phyloP scores from a whole-genome alignment of 53 echinoderm and acorn worm species.

The Holothuria leucospilota region DNA sequence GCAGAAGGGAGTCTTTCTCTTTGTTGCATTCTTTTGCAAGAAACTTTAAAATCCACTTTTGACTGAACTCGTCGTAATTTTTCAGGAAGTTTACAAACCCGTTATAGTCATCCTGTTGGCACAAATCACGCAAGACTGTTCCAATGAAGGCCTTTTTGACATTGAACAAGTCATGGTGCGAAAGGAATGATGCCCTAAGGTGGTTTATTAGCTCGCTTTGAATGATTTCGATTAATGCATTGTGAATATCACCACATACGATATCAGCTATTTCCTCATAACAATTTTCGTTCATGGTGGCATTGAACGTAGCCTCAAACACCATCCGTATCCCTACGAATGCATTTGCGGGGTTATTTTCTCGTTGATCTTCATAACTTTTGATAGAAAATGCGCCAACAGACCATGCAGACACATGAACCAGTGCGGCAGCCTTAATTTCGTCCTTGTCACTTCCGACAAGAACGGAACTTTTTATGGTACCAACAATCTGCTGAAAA shows the following conservation, averaged over 20 bases:
- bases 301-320: not conserved
- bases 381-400: not conserved
- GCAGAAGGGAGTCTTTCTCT: not conserved
- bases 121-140: slow-evolving; percentile 25
- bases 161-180: not conserved
- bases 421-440: slow-evolving; percentile 2
- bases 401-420: slow-evolving; percentile 24
- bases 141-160: slow-evolving; percentile 18
- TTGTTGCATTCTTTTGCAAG: slow-evolving; percentile 41
- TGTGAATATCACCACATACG: not conserved
- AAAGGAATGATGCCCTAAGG: not conserved
- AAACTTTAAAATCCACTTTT: slow-evolving; percentile 26
- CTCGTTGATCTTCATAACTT: not conserved
- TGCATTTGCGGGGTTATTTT: not conserved
- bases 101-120: not conserved
- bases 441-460: not conserved
- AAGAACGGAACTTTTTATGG: slow-evolving; percentile 4
- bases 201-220: not conserved
- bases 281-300: not conserved
- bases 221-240: not conserved
- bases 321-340: not conserved
- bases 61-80: not conserved
- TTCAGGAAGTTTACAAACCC: slow-evolving; percentile 16
- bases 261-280: not conserved
- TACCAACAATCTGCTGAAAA: not conserved